Evolutionary conservation across 2,888 invertebrate genomes (phyloP).

Genomic region (Molanna angustata): DNA sequence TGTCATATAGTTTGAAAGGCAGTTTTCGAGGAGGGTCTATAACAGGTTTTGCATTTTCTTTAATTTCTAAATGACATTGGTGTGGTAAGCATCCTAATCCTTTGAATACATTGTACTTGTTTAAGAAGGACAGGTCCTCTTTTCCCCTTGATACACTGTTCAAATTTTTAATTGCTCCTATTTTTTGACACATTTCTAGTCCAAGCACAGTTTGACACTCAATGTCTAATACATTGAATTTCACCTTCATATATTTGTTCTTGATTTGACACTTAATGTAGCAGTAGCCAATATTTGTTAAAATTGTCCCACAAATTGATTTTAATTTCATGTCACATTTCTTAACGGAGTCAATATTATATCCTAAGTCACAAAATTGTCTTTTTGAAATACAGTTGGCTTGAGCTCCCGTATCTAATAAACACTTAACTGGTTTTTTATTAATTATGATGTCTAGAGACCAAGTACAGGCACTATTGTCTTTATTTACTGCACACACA

Average conservation of each 20-base stretch:
- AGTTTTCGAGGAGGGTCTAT: constrained; percentile 3
- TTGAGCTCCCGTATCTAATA: constrained; percentile 5
- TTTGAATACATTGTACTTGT: constrained; percentile 2
- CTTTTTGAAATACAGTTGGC: constrained; percentile 3
- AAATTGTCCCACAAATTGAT: constrained; percentile 1
- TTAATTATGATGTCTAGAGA: neutral
- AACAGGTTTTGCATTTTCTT: neutral
- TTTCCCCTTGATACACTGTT: too few relatives aligned
- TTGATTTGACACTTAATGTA: neutral
- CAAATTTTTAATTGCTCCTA: neutral
- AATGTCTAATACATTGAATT: constrained; percentile 3
- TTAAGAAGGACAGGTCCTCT: too few relatives aligned
- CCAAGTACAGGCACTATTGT: neutral
- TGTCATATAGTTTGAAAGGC: neutral
- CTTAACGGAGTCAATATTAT: neutral
- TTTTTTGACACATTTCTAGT: constrained; percentile 3
- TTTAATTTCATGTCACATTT: neutral
- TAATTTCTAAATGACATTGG: neutral
- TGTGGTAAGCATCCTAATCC: constrained; percentile 2
- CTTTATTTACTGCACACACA: neutral
- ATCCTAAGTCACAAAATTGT: constrained; percentile 1
- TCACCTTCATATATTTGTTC: neutral
- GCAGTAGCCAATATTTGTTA: constrained; percentile 2
- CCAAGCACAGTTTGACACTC: neutral
- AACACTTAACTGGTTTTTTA: neutral